Evolutionary conservation across 1,140 invertebrate genomes (phyloP), one percentile per base, ranked within the genome.

Genomic region (Odontomachus brunneus): DNA sequence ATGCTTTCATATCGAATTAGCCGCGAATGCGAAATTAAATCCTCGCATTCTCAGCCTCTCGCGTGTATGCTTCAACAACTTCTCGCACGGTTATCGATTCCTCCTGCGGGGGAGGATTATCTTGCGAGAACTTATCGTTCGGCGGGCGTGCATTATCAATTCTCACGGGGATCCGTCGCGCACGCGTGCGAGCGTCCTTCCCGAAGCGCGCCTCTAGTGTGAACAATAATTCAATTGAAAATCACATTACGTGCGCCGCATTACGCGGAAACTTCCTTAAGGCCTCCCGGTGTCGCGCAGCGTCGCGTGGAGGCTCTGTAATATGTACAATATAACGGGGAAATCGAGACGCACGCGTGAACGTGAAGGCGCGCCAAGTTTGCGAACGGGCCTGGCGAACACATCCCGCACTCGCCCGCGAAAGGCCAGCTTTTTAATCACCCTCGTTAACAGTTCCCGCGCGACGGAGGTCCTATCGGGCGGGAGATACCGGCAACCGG

Each of bases 21-120:
- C 26, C 60, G 59, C 48, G 62, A 66, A 55, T 55, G 48, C 62
- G 19, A 53, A 66, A 66, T 66, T 38, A 66, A 66, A 76, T 76
- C 19, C 59, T 29, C 60, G 19, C 9, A 9, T 14, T 12, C 24
- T 26, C 12, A 14, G 69, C 22, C n/a, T n/a, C n/a, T 44, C 38
- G 11, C 15, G 55, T n/a, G 55, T 26, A 5, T 33, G n/a, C 5
- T 33, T 33, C 29, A n/a, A n/a, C 29, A 33, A 12, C 0, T 12
- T 53, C 59, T 24, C 48, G 11, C 19, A 33, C 29, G 29, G 9
- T 33, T 38, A 53, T 66, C 60, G 48, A 51, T 66, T 49, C 66
- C 29, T 11, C 24, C 38, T 33, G 9, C 4, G 38, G 38, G 38
- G 38, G 38, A 44, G 38, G 53, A 66, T 76, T 15, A n/a, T 26